phyloP scores from a whole-genome alignment of 2,888 invertebrate genomes.

The Furcula furcula region DNA sequence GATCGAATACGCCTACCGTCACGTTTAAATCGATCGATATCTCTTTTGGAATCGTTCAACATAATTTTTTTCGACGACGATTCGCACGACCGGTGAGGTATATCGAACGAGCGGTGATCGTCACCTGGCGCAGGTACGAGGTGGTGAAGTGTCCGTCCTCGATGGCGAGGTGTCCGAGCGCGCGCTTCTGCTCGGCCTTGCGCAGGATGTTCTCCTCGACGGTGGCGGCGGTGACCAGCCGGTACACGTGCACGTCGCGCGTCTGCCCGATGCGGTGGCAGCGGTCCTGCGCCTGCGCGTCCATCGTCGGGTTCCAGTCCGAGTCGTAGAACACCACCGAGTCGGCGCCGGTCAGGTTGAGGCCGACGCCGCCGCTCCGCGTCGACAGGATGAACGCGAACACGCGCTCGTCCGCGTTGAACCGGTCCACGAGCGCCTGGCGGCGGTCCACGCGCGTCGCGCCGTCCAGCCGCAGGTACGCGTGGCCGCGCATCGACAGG shows the following conservation, averaged over 20 bases:
- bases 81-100: too few relatives aligned
- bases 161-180: constrained; percentile 97
- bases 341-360: constrained; percentile 99
- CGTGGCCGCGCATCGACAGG: constrained; percentile 97
- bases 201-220: constrained; percentile 99
- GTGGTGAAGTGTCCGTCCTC: constrained; percentile 99
- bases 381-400: constrained; percentile 99
- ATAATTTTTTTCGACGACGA: too few relatives aligned
- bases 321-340: constrained; percentile 99
- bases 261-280: constrained; percentile 99
- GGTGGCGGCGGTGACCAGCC: constrained; percentile 97
- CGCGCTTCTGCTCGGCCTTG: constrained; percentile 98
- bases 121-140: constrained; percentile 91
- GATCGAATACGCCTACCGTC: too few relatives aligned
- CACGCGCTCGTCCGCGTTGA: constrained; percentile 96
- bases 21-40: too few relatives aligned
- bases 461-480: constrained; percentile 97
- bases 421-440: constrained; percentile 98
- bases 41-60: too few relatives aligned
- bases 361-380: constrained; percentile 97
- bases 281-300: constrained; percentile 95
- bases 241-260: constrained; percentile 98
- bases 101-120: too few relatives aligned
- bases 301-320: constrained; percentile 99
- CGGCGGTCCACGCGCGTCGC: constrained; percentile 97